A percentile compares a stretch with the other conserved stretches of the same genome.
Evolutionary conservation across 2,888 invertebrate genomes (phyloP).

Genomic region (Melieria omissa): DNA sequence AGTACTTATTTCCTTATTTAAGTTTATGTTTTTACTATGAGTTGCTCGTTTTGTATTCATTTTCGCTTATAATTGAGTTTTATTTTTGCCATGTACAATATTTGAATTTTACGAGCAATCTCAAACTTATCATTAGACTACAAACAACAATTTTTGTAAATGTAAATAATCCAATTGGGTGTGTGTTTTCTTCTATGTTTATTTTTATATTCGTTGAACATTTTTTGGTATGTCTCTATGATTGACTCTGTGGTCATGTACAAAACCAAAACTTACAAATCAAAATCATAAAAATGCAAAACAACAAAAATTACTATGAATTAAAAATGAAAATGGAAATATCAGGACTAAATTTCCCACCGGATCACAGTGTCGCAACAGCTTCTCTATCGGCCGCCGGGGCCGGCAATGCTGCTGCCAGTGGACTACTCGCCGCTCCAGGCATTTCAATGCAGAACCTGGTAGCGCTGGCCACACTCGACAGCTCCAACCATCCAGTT

Average conservation of each 20-base stretch:
- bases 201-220: slow-evolving; percentile 66
- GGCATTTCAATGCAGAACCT: slow-evolving; percentile 88
- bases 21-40: slow-evolving; percentile 27
- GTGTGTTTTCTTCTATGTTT: slow-evolving; percentile 68
- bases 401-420: slow-evolving; percentile 64
- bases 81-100: slow-evolving; percentile 50
- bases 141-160: slow-evolving; percentile 60
- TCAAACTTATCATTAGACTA: slow-evolving; percentile 31
- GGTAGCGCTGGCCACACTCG: slow-evolving; percentile 74
- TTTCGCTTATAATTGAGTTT: slow-evolving; percentile 34
- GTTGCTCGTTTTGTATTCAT: slow-evolving; percentile 27
- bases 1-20: slow-evolving; percentile 12
- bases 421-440: slow-evolving; percentile 72
- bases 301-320: slow-evolving; percentile 54
- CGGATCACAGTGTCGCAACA: slow-evolving; percentile 66
- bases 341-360: slow-evolving; percentile 68
- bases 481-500: slow-evolving; percentile 36
- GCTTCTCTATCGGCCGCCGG: slow-evolving; percentile 56
- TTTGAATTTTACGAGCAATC: slow-evolving; percentile 38
- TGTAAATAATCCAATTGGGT: slow-evolving; percentile 68
- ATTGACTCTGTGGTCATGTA: slow-evolving; percentile 67
- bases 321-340: slow-evolving; percentile 57
- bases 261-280: slow-evolving; percentile 50
- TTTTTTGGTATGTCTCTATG: slow-evolving; percentile 67
- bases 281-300: slow-evolving; percentile 53